Base-by-base conservation (phyloP, 2,797 vertebrate genomes). In the Siniperca obscura region DNA sequence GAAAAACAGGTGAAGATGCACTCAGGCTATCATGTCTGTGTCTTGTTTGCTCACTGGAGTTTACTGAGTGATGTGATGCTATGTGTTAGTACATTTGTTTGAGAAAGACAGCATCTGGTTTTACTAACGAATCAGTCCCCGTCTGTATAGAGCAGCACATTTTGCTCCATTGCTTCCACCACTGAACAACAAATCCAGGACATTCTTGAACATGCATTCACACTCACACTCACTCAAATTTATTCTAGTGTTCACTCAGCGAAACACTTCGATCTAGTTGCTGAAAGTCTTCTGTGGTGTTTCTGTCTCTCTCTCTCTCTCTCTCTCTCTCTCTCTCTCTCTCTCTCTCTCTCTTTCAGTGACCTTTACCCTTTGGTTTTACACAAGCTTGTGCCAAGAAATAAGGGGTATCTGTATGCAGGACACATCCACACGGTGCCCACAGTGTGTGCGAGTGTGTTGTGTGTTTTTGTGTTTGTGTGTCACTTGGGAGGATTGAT, bases 401-500 rank as follows among this genome's bases (percentile, higher is more conserved):
- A 77, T 34, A 22, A 55, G 66, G 40, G 36, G 16, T 65, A 87
- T 94, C 81, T 90, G 93, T 89, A 93, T 93, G 86, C 90, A 80
- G 80, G 82, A 83, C 90, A 84, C 90, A 91, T 90, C 77, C 81
- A 70, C 85, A 68, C 46, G 0, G 72, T 84, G 70, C 87, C 84
- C 78, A 86, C 87, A 84, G 76, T 73, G 84, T 81, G 82, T 61
- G 82, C 74, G 70, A 25, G 80, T 70, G 42, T 53, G 80, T 79
- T 70, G 66, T 66, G 77, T 53, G 59, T 59, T 34, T 76, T 46
- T 68, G 57, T 76, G 81, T 85, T 9, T 78, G 81, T 80, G 85
- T 86, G 87, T 68, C 76, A 40, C 81, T 84, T 36, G 75, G 90
- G 85, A 87, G 77, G 48, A 87, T 77, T 81, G 89, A 90, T 86